A percentile compares a stretch with the other conserved stretches of the same genome.
Evolutionary conservation across 2,797 vertebrate species (phyloP).

Genomic region (Characodon lateralis): DNA sequence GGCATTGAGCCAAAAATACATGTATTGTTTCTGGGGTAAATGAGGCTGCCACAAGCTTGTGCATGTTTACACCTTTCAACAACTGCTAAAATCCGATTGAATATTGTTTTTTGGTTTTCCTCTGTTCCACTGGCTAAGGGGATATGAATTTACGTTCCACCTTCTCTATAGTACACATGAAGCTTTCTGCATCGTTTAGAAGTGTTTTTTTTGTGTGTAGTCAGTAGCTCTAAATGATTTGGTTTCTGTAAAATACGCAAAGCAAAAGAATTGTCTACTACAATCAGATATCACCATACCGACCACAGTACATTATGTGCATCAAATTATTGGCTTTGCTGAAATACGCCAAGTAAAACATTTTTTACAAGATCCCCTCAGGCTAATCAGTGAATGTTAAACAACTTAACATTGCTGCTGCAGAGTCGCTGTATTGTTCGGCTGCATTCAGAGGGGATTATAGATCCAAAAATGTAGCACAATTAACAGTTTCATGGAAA

Average conservation of each 20-base stretch:
- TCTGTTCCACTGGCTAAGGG: too few species aligned
- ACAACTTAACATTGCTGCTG: background rate
- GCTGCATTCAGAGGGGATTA: background rate
- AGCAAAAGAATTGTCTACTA: too few species aligned
- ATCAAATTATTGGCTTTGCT: constrained; percentile 1
- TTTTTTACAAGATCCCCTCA: background rate
- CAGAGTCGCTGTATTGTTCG: background rate
- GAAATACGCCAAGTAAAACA: background rate
- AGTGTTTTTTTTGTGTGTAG: too few species aligned
- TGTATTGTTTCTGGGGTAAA: too few species aligned
- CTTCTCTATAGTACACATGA: too few species aligned
- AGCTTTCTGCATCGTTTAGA: too few species aligned
- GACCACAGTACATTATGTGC: background rate
- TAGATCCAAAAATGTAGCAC: background rate
- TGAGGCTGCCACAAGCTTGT: too few species aligned
- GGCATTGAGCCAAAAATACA: background rate
- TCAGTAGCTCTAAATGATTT: background rate
- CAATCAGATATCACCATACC: background rate
- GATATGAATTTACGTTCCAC: too few species aligned
- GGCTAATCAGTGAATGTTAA: constrained; percentile 2
- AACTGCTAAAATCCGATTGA: too few species aligned
- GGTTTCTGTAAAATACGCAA: background rate
- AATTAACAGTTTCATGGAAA: background rate
- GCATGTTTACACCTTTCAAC: too few species aligned
- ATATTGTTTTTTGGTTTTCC: too few species aligned